These are phyloP conservation scores for Trogon surrucura DNA, from an alignment of 2,113 vertebrate genomes.

Conservation along the genomic window DNA sequence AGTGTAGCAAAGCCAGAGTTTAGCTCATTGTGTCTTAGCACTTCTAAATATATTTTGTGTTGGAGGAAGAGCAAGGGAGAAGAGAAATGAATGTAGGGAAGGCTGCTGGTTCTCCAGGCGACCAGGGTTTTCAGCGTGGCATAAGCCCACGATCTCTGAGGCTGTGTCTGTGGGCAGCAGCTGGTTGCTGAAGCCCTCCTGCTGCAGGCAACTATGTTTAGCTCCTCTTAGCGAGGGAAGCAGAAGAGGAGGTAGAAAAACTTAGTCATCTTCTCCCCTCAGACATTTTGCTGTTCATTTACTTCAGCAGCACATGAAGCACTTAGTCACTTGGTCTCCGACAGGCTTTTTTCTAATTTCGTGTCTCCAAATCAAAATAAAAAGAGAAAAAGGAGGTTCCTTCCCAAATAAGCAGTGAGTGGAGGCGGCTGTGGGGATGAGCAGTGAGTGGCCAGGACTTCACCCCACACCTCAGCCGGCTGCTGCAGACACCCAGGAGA, in stretches of 20 bases:
- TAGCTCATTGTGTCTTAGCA: not conserved
- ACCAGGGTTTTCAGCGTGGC: not conserved
- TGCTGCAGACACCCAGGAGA: not conserved
- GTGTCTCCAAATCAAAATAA: conserved; percentile 2
- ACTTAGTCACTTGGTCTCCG: not conserved
- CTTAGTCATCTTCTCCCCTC: conserved; percentile 44
- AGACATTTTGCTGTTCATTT: conserved; percentile 37
- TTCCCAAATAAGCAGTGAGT: not conserved
- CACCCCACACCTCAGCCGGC: not conserved
- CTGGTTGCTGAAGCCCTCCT: not conserved
- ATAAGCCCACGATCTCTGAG: not conserved
- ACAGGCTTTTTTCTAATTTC: not conserved
- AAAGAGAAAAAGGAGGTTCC: not conserved
- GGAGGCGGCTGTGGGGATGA: not conserved
- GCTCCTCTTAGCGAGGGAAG: conserved; percentile 13
- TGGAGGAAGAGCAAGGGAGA: not conserved
- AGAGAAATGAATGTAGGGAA: not conserved
- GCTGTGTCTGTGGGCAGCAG: conserved; percentile 2
- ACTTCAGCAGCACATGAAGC: conserved; percentile 5
- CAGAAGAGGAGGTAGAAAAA: conserved; percentile 39
- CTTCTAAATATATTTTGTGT: conserved; percentile 35
- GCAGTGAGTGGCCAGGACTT: not conserved
- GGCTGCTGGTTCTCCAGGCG: accelerated
- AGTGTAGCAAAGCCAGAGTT: conserved; percentile 11
- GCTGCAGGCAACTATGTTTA: conserved; percentile 16